Evolutionary conservation across 2,113 vertebrate genomes (phyloP).

Genomic region (Poeciliopsis turrubarensis): DNA sequence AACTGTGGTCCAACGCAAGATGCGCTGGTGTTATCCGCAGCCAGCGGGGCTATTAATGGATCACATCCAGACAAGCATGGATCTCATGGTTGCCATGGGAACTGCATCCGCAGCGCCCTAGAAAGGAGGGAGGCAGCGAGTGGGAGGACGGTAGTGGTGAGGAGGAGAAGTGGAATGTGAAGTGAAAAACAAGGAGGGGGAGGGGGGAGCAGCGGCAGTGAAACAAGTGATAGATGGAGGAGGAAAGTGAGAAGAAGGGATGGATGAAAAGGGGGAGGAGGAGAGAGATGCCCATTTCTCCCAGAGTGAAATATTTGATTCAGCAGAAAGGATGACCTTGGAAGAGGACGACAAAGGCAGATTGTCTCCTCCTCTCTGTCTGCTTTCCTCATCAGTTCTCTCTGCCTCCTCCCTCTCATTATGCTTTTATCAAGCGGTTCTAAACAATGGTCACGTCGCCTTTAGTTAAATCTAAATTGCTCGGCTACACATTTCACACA

Average conservation of each 20-base stretch:
- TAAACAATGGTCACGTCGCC: conserved; percentile 16
- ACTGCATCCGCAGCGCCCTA: conserved; percentile 82
- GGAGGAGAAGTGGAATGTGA: conserved; percentile 21
- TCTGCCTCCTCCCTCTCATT: not conserved
- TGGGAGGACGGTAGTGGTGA: not conserved
- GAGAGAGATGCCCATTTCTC: conserved; percentile 56
- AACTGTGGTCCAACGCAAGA: conserved; percentile 44
- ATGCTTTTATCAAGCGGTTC: not conserved
- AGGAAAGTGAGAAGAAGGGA: conserved; percentile 47
- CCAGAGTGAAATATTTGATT: conserved; percentile 72
- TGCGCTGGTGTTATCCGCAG: conserved; percentile 68
- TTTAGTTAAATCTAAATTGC: conserved; percentile 3
- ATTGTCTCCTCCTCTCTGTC: conserved; percentile 2
- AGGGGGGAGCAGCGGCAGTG: conserved; percentile 22
- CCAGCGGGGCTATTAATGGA: conserved; percentile 77
- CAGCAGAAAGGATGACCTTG: conserved; percentile 81
- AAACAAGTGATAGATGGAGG: conserved; percentile 56
- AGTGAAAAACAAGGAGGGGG: conserved; percentile 33
- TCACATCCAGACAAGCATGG: conserved; percentile 74
- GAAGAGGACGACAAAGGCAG: conserved; percentile 62
- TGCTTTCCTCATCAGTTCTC: conserved; percentile 20
- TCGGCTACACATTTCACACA: conserved; percentile 13
- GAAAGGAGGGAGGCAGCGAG: conserved; percentile 45
- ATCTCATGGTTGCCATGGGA: conserved; percentile 81
- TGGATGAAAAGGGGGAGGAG: conserved; percentile 39